Conservation (phyloP, 2,113 vertebrate genomes). For the Bostrychus sinensis region DNA sequence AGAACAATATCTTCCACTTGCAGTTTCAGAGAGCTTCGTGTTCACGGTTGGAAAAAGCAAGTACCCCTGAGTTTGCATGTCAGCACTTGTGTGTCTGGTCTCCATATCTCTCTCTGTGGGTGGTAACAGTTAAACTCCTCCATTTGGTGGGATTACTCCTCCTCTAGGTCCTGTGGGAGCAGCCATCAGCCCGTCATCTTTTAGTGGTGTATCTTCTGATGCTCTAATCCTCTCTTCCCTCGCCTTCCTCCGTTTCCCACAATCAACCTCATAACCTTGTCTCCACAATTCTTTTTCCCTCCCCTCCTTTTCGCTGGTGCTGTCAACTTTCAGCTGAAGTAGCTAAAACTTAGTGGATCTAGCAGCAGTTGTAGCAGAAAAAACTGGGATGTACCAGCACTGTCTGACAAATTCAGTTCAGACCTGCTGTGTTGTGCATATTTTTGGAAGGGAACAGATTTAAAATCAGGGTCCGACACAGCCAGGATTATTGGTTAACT, state of each 20-base stretch:
- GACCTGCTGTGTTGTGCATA: constrained; percentile 1
- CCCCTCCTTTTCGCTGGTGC: constrained; percentile 32
- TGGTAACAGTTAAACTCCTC: constrained; percentile 69
- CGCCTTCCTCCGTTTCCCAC: constrained; percentile 51
- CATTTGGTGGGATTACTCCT: constrained; percentile 70
- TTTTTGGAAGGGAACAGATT: neutral
- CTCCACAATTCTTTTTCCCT: constrained; percentile 12
- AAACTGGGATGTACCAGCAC: constrained; percentile 32
- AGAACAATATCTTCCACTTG: constrained; percentile 17
- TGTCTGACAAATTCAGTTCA: neutral
- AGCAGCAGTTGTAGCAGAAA: constrained; percentile 17
- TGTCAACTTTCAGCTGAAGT: constrained; percentile 66
- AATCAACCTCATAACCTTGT: constrained; percentile 59
- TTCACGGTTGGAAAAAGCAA: constrained; percentile 8
- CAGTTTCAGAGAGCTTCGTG: constrained; percentile 14
- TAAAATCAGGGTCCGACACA: neutral
- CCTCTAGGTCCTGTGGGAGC: constrained; percentile 57
- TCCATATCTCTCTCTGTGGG: constrained; percentile 54
- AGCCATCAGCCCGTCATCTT: constrained; percentile 60
- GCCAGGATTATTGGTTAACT: neutral
- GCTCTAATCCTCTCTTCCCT: constrained; percentile 67
- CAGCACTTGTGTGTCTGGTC: constrained; percentile 10
- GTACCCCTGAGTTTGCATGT: neutral
- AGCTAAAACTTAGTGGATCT: constrained; percentile 40
- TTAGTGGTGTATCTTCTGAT: constrained; percentile 62